Conservation (phyloP, 2,888 invertebrate genomes). For the Gastracanthus pulcherrimus region DNA sequence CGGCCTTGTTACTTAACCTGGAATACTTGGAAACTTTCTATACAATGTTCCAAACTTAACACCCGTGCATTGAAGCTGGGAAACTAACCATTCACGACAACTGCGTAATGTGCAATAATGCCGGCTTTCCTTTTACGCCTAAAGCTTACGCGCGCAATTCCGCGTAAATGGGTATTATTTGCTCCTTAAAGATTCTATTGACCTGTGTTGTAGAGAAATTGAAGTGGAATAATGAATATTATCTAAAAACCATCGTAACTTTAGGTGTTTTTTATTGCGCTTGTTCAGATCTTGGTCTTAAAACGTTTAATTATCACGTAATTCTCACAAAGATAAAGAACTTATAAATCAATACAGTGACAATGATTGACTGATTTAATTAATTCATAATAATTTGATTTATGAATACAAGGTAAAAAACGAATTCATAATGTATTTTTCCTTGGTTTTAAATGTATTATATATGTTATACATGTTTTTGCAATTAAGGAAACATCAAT, state of each 20-base stretch:
- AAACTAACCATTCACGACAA: background rate
- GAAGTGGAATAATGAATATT: background rate
- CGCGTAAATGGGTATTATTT: conserved; percentile 27
- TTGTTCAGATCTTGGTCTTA: too few relatives aligned
- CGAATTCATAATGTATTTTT: too few relatives aligned
- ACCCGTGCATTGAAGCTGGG: background rate
- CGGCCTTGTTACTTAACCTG: conserved; percentile 11
- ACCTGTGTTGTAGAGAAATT: background rate
- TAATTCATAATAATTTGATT: too few relatives aligned
- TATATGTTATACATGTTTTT: too few relatives aligned
- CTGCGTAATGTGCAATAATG: conserved; percentile 31
- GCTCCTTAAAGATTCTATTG: background rate
- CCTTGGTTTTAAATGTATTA: too few relatives aligned
- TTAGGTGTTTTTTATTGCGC: background rate
- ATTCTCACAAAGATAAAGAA: too few relatives aligned
- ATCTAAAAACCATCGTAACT: too few relatives aligned
- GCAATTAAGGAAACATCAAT: too few relatives aligned
- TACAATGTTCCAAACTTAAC: conserved; percentile 21
- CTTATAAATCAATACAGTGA: too few relatives aligned
- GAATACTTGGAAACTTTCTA: conserved; percentile 29
- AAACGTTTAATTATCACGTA: too few relatives aligned
- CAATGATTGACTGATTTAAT: too few relatives aligned
- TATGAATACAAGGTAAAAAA: too few relatives aligned
- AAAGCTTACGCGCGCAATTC: background rate
- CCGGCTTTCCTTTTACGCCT: conserved; percentile 36